Conservation (phyloP, 2,113 vertebrate species). For the Speoplatyrhinus poulsoni region DNA sequence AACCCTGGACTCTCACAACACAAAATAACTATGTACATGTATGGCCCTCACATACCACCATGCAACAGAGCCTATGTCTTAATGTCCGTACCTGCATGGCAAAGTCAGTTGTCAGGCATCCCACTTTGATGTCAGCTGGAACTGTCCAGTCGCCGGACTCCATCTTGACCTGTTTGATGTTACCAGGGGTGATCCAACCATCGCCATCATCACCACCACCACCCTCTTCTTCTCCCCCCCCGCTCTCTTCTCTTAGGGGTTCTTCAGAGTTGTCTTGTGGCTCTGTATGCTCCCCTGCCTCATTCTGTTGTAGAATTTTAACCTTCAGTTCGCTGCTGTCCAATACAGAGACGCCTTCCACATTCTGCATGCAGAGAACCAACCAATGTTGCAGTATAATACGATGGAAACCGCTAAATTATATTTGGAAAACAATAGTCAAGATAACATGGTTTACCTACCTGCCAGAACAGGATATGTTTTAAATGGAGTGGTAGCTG, state of each 20-base stretch:
- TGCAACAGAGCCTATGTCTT: background rate
- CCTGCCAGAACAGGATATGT: too few species aligned
- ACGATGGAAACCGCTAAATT: too few species aligned
- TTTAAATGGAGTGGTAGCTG: too few species aligned
- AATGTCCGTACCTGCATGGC: constrained; percentile 89
- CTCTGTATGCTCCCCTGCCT: background rate
- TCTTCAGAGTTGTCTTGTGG: background rate
- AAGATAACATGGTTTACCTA: too few species aligned
- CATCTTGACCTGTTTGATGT: constrained; percentile 86
- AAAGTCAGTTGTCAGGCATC: constrained; percentile 94
- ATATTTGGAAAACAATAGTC: too few species aligned
- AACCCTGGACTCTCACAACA: too few species aligned
- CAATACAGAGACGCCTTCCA: background rate
- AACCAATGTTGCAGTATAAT: background rate
- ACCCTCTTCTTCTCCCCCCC: constrained; percentile 34
- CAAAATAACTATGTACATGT: too few species aligned
- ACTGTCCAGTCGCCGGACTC: constrained; percentile 70
- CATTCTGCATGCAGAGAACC: constrained; percentile 26
- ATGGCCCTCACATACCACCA: too few species aligned
- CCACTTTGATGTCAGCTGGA: constrained; percentile 76
- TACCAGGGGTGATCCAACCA: constrained; percentile 94
- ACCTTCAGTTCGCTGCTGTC: background rate
- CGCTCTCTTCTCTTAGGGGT: constrained; percentile 44
- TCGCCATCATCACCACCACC: constrained; percentile 54
- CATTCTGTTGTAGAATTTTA: background rate